phyloP scores from a whole-genome alignment of 2,797 vertebrate species.

The Capromys pilorides region DNA sequence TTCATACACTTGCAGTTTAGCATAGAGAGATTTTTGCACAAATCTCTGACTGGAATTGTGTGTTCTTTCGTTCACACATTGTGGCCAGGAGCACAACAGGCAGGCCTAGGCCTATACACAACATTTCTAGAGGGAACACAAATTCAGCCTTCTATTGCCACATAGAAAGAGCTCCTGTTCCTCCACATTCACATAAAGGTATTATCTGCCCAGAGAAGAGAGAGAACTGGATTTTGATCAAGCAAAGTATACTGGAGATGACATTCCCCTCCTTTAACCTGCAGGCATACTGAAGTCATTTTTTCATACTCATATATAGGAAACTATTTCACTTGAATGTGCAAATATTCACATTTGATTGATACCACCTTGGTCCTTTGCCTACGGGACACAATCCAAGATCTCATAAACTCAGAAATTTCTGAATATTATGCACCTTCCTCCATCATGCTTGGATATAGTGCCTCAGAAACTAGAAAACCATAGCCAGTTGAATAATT shows the following conservation, averaged over 20 bases:
- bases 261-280: neutral
- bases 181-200: neutral
- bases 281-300: neutral
- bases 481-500: neutral
- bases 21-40: neutral
- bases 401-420: constrained; percentile 52
- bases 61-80: neutral
- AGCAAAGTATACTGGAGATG: neutral
- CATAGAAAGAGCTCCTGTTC: neutral
- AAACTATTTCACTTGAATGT: constrained; percentile 22
- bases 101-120: neutral
- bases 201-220: neutral
- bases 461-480: neutral
- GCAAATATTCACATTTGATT: constrained; percentile 16
- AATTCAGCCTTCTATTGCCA: neutral
- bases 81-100: neutral
- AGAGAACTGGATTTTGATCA: neutral
- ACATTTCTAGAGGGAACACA: neutral
- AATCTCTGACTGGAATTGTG: neutral
- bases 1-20: neutral
- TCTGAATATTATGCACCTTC: neutral
- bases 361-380: neutral
- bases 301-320: constrained; percentile 14
- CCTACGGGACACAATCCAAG: constrained; percentile 6
- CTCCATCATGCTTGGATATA: neutral